These are phyloP conservation scores for Lacerta bilineata DNA, from an alignment of 2,797 vertebrate species.

Conservation along the genomic window DNA sequence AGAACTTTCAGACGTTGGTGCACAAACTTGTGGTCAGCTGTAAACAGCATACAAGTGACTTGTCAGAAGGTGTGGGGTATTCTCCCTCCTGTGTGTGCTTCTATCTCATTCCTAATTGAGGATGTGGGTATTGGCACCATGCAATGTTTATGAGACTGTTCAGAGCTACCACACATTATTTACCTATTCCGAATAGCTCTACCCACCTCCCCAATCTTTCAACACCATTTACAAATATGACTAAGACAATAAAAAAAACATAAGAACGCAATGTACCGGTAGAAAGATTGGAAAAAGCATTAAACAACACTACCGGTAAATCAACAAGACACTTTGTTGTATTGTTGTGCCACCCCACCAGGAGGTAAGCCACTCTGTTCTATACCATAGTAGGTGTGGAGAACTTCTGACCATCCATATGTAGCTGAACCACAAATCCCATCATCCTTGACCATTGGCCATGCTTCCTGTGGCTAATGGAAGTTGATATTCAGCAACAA, in stretches of 20 bases:
- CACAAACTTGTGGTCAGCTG: too few relatives aligned
- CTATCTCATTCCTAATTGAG: too few relatives aligned
- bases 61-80: too few relatives aligned
- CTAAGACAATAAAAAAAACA: background rate
- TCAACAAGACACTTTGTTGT: background rate
- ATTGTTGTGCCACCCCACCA: background rate
- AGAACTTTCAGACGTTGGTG: too few relatives aligned
- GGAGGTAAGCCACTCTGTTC: background rate
- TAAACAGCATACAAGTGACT: background rate
- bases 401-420: too few relatives aligned
- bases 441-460: too few relatives aligned
- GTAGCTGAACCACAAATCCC: too few relatives aligned
- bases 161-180: background rate
- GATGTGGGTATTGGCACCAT: too few relatives aligned
- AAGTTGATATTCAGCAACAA: too few relatives aligned
- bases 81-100: background rate
- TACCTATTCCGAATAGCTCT: background rate
- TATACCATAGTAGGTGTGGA: too few relatives aligned
- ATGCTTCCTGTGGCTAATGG: too few relatives aligned
- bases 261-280: background rate
- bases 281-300: background rate
- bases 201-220: background rate
- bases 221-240: background rate
- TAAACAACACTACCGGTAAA: background rate
- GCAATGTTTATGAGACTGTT: too few relatives aligned